A percentile compares a stretch with the other conserved stretches of the same genome.
Evolutionary conservation across 2,113 vertebrate genomes (phyloP).

Genomic region (Chaetorhynchus papuensis): DNA sequence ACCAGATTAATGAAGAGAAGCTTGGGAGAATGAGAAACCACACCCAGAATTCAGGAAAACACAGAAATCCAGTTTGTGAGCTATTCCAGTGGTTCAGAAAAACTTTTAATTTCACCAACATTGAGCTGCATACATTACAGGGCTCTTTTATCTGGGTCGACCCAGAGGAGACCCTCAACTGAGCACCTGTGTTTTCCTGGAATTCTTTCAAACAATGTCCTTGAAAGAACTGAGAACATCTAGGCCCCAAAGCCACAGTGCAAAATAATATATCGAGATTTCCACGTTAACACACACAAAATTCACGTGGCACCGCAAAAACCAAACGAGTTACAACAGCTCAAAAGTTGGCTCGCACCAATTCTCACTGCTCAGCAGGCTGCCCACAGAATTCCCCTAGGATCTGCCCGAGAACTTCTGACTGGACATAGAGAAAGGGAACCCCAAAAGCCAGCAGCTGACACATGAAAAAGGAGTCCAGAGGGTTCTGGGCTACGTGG

Average conservation of each 20-base stretch:
- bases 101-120: not conserved
- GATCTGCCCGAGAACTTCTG: constrained; percentile 78
- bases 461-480: constrained; percentile 91
- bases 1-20: constrained; percentile 17
- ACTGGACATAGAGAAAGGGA: constrained; percentile 83
- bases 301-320: not conserved
- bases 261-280: not conserved
- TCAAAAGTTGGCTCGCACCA: not conserved
- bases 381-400: constrained; percentile 78
- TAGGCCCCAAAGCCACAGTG: constrained; percentile 2
- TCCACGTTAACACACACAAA: not conserved
- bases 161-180: not conserved
- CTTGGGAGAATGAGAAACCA: not conserved
- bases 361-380: constrained; percentile 49
- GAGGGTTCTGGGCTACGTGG: constrained; percentile 84
- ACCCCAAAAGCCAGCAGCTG: constrained; percentile 87
- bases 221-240: not conserved
- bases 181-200: constrained; percentile 27
- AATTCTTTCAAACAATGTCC: not conserved
- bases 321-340: not conserved
- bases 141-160: not conserved
- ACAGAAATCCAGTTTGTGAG: constrained; percentile 24
- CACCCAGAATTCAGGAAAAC: constrained; percentile 35
- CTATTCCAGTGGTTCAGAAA: not conserved
- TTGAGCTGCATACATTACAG: not conserved